A percentile compares a stretch with the other conserved stretches of the same genome.
These are phyloP conservation scores for Drosophila athabasca DNA, from an alignment of 1,140 invertebrate genomes.

Conservation along the genomic window DNA sequence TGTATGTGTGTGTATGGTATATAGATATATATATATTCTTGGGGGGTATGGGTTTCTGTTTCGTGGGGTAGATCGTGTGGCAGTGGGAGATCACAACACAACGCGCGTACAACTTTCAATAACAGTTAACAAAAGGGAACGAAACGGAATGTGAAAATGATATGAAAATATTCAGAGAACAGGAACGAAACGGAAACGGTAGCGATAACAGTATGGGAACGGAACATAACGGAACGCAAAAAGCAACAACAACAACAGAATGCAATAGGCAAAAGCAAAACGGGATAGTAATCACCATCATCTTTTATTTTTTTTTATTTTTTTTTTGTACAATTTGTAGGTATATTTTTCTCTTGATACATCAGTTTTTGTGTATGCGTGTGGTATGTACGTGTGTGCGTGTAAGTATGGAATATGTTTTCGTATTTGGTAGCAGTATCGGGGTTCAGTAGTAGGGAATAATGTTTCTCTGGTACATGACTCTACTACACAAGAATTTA, in stretches of 20 bases:
- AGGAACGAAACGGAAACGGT: conserved; percentile 6
- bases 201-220: background rate
- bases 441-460: background rate
- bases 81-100: conserved; percentile 62
- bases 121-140: conserved; percentile 39
- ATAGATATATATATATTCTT: conserved; percentile 25
- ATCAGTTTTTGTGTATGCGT: conserved; percentile 18
- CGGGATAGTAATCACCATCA: conserved; percentile 12
- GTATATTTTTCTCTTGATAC: conserved; percentile 21
- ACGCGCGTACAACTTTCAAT: conserved; percentile 68
- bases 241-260: conserved; percentile 41
- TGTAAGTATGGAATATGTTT: conserved; percentile 10
- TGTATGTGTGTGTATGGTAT: conserved; percentile 15
- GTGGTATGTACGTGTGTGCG: conserved; percentile 26
- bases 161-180: conserved; percentile 11
- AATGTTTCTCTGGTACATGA: conserved; percentile 5
- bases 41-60: conserved; percentile 1
- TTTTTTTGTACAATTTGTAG: conserved; percentile 5
- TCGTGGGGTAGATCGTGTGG: conserved; percentile 1
- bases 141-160: conserved; percentile 31
- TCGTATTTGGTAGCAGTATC: background rate
- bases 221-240: conserved; percentile 18
- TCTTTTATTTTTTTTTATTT: conserved; percentile 24
- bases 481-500: conserved; percentile 35
- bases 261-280: conserved; percentile 38